These are phyloP conservation scores for Capra hircus DNA, from an alignment of 2,113 vertebrate genomes.

Conservation along the genomic window DNA sequence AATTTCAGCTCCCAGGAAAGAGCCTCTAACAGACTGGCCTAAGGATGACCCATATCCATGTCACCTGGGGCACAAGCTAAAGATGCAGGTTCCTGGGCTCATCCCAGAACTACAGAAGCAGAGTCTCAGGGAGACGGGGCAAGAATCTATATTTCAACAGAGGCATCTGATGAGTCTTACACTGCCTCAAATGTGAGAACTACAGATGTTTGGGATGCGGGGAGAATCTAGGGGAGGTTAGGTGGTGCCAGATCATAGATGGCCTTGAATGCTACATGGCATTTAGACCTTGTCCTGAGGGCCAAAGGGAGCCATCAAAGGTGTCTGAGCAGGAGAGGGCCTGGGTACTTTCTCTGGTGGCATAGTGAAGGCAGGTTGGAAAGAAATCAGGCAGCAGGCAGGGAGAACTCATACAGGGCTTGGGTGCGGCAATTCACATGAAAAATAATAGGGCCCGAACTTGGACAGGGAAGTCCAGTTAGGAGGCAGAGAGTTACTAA, in stretches of 20 bases:
- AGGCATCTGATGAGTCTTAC: background rate
- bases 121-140: background rate
- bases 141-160: background rate
- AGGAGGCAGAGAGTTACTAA: background rate
- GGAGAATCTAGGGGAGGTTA: background rate
- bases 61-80: background rate
- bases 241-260: background rate
- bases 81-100: background rate
- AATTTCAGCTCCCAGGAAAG: background rate
- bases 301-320: background rate
- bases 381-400: background rate
- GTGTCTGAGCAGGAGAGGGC: background rate
- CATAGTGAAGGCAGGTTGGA: background rate
- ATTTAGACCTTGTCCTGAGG: background rate
- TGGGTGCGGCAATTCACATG: background rate
- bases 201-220: background rate
- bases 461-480: background rate
- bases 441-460: background rate
- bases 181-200: background rate
- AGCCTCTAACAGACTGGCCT: background rate
- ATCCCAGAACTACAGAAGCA: background rate
- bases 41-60: accelerated
- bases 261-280: background rate
- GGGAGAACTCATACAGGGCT: background rate
- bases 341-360: background rate